Base-by-base conservation (phyloP, 1,140 invertebrate species). In the Cephus cinctus region DNA sequence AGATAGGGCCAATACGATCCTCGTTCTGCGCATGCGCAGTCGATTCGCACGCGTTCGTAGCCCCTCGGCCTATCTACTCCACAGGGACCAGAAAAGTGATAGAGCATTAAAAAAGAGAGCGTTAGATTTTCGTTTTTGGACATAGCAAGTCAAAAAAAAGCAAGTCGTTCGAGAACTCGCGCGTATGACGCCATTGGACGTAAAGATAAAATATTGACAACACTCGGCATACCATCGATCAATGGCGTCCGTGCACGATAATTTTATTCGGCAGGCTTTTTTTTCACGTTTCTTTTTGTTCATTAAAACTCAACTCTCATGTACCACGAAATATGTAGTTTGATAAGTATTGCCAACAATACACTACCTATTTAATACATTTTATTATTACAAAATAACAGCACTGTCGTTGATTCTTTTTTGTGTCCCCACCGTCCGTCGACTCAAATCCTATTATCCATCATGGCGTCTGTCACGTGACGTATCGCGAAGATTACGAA, bases 351-450 rank as follows among this genome's bases (percentile, higher is more conserved):
- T 70, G 69, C 68, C 66, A 69, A 69, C 54, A 62, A 68, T 67
- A 67, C 67, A 63, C 68, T 69, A 71, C 59, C 62, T 73, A 73
- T 74, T 74, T 73, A 74, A 74, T 74, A 74, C 71, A 74, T 72
- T 74, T 73, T 71, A 72, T 72, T 71, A 74, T 70, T 68, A 73
- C 56, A 71, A 73, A 67, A 67, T 67, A 67, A 63, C 32, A 0
- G 5, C 34, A 30, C 35, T 15, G 25, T 27, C 25, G 47, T 16
- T 65, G 39, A 47, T 41, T 20, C 56, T 57, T 59, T 31, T 27
- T 46, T 55, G 22, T 11, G 30, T 21, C 23, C 31, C 3, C 6
- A 36, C 3, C n/a, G n/a, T n/a, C n/a, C n/a, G n/a, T 18, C 34
- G 3, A 3, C 1, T 36, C 14, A 4, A 9, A 12, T 30, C 4